Evolutionary conservation across 2,113 vertebrate species (phyloP).

Genomic region (Ascaphus truei): DNA sequence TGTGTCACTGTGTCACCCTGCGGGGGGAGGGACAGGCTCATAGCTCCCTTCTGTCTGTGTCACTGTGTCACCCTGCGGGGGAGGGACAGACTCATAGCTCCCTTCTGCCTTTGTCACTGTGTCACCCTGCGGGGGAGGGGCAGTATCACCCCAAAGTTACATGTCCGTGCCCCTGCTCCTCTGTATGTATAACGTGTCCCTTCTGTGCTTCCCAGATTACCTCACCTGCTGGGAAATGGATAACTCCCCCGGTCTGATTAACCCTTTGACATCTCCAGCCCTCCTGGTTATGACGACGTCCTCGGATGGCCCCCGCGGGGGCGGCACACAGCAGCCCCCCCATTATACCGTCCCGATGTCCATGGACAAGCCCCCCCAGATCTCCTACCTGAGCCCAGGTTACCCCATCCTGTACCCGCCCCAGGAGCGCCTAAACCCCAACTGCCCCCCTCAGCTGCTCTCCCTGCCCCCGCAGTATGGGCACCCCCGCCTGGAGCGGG

Average conservation of each 20-base stretch:
- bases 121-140: too few relatives aligned
- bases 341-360: slow-evolving; percentile 29
- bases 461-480: slow-evolving; percentile 35
- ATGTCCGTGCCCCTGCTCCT: too few relatives aligned
- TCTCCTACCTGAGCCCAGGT: slow-evolving; percentile 35
- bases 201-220: neutral
- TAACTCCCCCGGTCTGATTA: slow-evolving; percentile 24
- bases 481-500: slow-evolving; percentile 13
- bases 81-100: too few relatives aligned
- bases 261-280: slow-evolving; percentile 29
- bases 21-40: too few relatives aligned
- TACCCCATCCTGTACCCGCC: slow-evolving; percentile 40
- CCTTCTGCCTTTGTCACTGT: too few relatives aligned
- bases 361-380: slow-evolving; percentile 33
- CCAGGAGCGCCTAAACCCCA: slow-evolving; percentile 9
- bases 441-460: slow-evolving; percentile 32
- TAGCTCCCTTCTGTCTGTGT: too few relatives aligned
- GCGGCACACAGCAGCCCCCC: slow-evolving; percentile 19
- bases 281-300: slow-evolving; percentile 41
- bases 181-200: too few relatives aligned
- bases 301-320: slow-evolving; percentile 16
- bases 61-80: too few relatives aligned
- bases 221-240: slow-evolving; percentile 23
- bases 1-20: too few relatives aligned
- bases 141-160: too few relatives aligned